Percentiles rank a stretch among this genome's conserved stretches.
phyloP scores from a whole-genome alignment of 1,140 invertebrate genomes.

The Planococcus citri region DNA sequence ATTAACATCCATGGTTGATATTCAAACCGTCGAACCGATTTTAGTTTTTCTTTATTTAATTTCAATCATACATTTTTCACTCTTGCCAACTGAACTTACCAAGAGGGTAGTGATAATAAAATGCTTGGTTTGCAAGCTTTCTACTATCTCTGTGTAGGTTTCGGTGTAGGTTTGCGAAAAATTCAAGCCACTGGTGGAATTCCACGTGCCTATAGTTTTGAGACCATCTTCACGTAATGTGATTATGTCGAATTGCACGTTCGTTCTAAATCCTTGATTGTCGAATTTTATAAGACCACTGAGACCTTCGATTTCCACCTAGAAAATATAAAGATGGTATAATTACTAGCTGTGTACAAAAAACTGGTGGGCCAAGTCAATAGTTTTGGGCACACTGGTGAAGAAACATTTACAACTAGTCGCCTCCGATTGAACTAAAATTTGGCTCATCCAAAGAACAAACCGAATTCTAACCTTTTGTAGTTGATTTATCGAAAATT shows the following conservation, averaged over 20 bases:
- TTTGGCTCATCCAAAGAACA: too few relatives aligned
- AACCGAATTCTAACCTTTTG: too few relatives aligned
- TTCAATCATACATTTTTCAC: neutral
- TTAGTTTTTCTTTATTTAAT: neutral
- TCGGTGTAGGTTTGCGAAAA: constrained; percentile 78
- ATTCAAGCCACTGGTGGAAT: constrained; percentile 73
- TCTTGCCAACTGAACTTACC: constrained; percentile 45
- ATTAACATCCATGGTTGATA: neutral
- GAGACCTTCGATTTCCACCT: constrained; percentile 82
- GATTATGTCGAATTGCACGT: constrained; percentile 81
- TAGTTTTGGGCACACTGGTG: neutral
- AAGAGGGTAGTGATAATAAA: constrained; percentile 81
- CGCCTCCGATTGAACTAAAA: too few relatives aligned
- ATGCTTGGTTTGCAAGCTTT: constrained; percentile 82
- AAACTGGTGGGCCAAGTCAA: neutral
- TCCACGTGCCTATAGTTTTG: constrained; percentile 78
- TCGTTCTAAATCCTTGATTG: constrained; percentile 79
- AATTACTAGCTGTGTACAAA: neutral
- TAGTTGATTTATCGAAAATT: too few relatives aligned
- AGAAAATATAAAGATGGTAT: constrained; percentile 28
- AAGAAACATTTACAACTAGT: too few relatives aligned
- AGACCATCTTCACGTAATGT: constrained; percentile 70
- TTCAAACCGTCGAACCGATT: neutral
- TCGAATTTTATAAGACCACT: constrained; percentile 91
- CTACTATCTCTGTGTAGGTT: constrained; percentile 66